Conservation (phyloP, 2,797 vertebrate genomes). For the Sebastes steindachneri region DNA sequence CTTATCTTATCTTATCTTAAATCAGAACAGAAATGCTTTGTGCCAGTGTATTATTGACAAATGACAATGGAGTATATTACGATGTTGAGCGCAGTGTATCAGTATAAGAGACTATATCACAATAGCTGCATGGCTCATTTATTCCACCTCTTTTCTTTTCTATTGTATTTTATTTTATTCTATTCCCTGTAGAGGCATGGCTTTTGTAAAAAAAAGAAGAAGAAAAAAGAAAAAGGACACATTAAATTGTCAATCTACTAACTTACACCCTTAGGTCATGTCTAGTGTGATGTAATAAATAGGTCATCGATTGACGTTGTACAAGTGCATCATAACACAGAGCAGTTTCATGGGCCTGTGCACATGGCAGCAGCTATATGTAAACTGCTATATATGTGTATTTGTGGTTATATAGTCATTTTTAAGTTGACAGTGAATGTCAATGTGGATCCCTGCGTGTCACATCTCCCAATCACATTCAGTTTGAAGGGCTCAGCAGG, state of each 20-base stretch:
- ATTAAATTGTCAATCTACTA: neutral
- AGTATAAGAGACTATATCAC: neutral
- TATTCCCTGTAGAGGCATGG: neutral
- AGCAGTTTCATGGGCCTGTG: neutral
- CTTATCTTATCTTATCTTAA: no score
- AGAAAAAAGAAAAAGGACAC: neutral
- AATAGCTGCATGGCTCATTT: neutral
- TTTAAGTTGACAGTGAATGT: neutral
- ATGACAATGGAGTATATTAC: neutral
- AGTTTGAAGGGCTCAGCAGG: neutral
- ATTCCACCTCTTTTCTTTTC: neutral
- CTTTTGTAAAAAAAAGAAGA: neutral
- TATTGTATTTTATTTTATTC: neutral
- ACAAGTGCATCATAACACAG: neutral
- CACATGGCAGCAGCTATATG: neutral
- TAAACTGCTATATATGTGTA: neutral
- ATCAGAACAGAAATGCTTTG: neutral
- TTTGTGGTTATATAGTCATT: neutral
- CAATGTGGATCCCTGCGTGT: neutral
- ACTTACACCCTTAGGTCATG: neutral
- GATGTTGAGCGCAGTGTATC: neutral
- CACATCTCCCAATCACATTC: neutral
- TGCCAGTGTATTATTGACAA: neutral
- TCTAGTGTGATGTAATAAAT: slow-evolving; percentile 13
- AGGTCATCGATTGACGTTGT: neutral